Evolutionary conservation across 2,888 invertebrate genomes (phyloP), one percentile per base, ranked within the genome.

Genomic region (Acleris emargana): DNA sequence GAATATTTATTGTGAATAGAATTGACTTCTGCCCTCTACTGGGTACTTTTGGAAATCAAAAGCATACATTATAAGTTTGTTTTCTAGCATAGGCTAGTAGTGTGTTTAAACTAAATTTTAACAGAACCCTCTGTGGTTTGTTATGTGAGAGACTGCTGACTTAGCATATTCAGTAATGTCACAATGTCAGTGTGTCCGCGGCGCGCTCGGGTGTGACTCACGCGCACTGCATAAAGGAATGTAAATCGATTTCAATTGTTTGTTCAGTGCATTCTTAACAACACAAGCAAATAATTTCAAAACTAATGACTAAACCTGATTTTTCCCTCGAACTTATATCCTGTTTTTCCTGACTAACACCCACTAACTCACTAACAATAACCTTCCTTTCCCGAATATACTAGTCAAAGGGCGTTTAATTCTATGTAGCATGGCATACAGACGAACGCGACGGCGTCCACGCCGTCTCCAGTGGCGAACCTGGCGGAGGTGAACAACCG

Each of bases 401-500:
- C 75, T 77, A 73, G 84, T 80, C 61, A 84, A 89, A 90, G 91
- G 86, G 73, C 82, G 71, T 81, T 81, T 90, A 90, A 90, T 91
- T 87, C 79, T 83, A 93, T 93, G 73, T 90, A 97, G 96, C 94
- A 94, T 78, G 96, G 96, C 75, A 96, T 98, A 78, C 93, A 95
- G 80, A 96, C 96, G 69, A 97, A 96, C 75, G 98, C 99, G 68
- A 98, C 99, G 3, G 93, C 94, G 73, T 99, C 98, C 55, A 94
- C 96, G 18, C 95, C 95, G 61, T 96, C 98, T 0, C 94, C 96
- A 16, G 96, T 98, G 63, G 95, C 95, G 73, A 99, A 98, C 90
- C 91, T 99, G 74, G 92, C 91, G 50, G 97, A 98, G 71, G 92
- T 96, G 61, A 95, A 96, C 87, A 94, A 94, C 61, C 93, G 93